A percentile compares a stretch with the other conserved stretches of the same genome.
These are phyloP conservation scores for Cheiracanthium punctorium DNA, from an alignment of 2,888 invertebrate genomes.

Conservation along the genomic window DNA sequence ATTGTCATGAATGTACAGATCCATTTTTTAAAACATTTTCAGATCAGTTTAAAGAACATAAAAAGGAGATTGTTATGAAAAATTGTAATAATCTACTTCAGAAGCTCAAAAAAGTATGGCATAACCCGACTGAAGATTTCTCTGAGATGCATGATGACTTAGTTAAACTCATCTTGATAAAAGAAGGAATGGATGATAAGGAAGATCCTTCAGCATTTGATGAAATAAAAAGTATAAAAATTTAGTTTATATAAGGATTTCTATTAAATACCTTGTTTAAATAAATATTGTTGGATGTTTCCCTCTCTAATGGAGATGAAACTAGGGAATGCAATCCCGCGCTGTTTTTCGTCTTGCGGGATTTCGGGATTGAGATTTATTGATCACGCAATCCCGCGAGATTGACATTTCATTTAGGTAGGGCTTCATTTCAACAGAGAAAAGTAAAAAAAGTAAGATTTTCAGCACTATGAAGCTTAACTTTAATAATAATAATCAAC, in stretches of 20 bases:
- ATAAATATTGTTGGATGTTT: background rate
- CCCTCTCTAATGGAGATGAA: background rate
- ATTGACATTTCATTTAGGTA: too few species aligned
- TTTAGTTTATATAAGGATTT: too few species aligned
- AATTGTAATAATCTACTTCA: constrained; percentile 50
- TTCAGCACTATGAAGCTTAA: too few species aligned
- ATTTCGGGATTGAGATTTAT: too few species aligned
- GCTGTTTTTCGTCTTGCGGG: too few species aligned
- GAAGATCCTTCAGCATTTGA: constrained; percentile 47
- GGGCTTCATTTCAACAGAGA: too few species aligned
- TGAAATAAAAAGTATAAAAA: constrained; percentile 52
- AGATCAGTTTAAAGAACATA: constrained; percentile 45
- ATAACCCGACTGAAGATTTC: constrained; percentile 46
- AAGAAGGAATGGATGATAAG: constrained; percentile 53
- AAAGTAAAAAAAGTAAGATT: too few species aligned
- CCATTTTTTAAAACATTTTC: background rate
- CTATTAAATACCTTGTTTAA: background rate
- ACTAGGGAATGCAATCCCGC: too few species aligned
- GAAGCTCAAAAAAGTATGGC: constrained; percentile 55
- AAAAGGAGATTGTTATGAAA: constrained; percentile 40
- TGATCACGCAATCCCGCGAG: too few species aligned
- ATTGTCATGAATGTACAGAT: too few species aligned
- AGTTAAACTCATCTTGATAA: constrained; percentile 39
- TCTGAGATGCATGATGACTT: constrained; percentile 55
- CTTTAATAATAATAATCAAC: too few species aligned